phyloP scores from a whole-genome alignment of 2,888 invertebrate genomes.

The Prosopocoilus inquinatus region DNA sequence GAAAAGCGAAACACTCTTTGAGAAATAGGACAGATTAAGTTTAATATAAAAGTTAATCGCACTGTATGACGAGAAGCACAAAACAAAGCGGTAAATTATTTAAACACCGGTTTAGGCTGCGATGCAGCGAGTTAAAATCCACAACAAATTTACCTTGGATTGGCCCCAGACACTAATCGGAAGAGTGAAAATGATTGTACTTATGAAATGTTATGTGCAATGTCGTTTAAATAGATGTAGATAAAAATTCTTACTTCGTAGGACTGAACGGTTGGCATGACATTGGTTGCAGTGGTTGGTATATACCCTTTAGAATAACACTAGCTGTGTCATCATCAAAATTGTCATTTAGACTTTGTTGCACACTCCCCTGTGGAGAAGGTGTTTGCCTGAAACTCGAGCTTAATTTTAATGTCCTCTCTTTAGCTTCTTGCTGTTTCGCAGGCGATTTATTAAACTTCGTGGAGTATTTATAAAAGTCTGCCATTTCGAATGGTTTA shows the following conservation, averaged over 20 bases:
- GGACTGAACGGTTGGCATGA: conserved; percentile 50
- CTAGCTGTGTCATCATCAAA: conserved; percentile 24
- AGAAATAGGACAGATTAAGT: too few species aligned
- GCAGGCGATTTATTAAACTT: conserved; percentile 71
- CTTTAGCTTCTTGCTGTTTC: conserved; percentile 15
- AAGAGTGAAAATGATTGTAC: not conserved
- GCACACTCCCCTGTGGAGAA: conserved; percentile 13
- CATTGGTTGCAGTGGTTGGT: conserved; percentile 54
- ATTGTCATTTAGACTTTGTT: conserved; percentile 6
- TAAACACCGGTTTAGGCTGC: too few species aligned
- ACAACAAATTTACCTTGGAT: too few species aligned
- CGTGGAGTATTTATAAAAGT: conserved; percentile 96
- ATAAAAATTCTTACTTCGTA: conserved; percentile 24
- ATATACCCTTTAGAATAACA: conserved; percentile 47
- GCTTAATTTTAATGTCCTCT: conserved; percentile 1
- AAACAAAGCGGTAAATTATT: too few species aligned
- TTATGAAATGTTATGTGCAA: not conserved
- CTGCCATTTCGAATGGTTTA: conserved; percentile 97
- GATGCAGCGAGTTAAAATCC: too few species aligned
- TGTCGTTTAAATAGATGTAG: not conserved
- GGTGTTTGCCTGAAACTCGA: conserved; percentile 15
- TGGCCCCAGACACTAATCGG: not conserved
- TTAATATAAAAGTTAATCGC: too few species aligned
- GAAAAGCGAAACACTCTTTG: too few species aligned
- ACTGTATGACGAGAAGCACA: too few species aligned